Conservation (phyloP, 2,797 vertebrate genomes). For the Ctenopoma multispine region DNA sequence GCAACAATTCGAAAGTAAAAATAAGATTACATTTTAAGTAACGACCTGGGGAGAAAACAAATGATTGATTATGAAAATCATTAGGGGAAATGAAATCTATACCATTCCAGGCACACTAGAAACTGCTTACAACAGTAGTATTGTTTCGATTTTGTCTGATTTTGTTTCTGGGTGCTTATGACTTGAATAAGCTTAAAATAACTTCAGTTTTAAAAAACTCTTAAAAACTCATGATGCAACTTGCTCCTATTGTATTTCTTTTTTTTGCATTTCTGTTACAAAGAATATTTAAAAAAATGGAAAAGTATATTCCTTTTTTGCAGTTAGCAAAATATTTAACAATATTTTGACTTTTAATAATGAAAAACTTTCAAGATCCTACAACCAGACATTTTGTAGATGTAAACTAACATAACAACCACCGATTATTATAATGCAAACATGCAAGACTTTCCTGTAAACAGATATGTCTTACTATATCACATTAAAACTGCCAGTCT, state of each 20-base stretch:
- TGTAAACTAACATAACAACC: too few species aligned
- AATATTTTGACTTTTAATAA: too few species aligned
- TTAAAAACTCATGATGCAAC: too few species aligned
- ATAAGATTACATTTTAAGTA: slow-evolving; percentile 18
- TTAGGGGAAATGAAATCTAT: slow-evolving; percentile 23
- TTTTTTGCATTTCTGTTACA: too few species aligned
- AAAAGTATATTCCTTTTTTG: too few species aligned
- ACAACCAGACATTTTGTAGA: too few species aligned
- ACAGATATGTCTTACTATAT: too few species aligned
- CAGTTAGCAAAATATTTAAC: too few species aligned
- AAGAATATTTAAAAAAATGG: too few species aligned
- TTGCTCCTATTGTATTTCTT: too few species aligned
- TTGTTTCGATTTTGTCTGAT: not conserved
- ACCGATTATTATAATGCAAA: too few species aligned
- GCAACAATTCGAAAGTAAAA: slow-evolving; percentile 18
- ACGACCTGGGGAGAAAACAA: slow-evolving; percentile 7
- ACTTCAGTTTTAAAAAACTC: not conserved
- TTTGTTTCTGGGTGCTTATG: not conserved
- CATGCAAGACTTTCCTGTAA: not conserved
- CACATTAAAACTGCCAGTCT: not conserved
- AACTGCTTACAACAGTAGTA: not conserved
- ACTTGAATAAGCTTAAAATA: not conserved
- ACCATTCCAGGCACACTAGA: not conserved
- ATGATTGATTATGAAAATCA: slow-evolving; percentile 40
- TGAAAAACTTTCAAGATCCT: too few species aligned